phyloP scores from a whole-genome alignment of 2,797 vertebrate genomes.

The Tragopan temminckii region DNA sequence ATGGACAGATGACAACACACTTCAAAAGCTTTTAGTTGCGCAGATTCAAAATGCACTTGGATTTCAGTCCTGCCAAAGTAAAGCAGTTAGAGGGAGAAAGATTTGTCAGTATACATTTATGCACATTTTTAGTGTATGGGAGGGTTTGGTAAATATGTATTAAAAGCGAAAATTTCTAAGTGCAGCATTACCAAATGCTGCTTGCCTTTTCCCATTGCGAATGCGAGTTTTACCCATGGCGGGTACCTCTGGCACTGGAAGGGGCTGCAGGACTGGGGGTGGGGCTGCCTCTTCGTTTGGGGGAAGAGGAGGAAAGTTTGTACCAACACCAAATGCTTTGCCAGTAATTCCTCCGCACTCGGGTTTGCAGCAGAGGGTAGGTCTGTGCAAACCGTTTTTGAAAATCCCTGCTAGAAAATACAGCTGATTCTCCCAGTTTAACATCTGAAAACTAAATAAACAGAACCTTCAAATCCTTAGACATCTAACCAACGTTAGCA shows the following conservation, averaged over 20 bases:
- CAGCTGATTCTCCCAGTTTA: not conserved
- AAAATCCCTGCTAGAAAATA: constrained; percentile 4
- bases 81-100: not conserved
- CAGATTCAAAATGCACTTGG: constrained; percentile 16
- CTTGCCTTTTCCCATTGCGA: not conserved
- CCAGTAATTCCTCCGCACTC: not conserved
- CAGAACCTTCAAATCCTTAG: constrained; percentile 35
- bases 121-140: constrained; percentile 21
- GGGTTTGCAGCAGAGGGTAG: not conserved
- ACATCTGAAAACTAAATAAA: constrained; percentile 38
- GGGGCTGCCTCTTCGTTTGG: not conserved
- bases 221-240: accelerated
- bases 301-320: not conserved
- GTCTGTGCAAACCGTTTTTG: not conserved
- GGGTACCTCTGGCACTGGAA: not conserved
- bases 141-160: constrained; percentile 48
- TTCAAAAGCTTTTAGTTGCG: constrained; percentile 58
- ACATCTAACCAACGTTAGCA: not conserved
- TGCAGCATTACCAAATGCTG: not conserved
- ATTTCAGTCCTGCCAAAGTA: constrained; percentile 40
- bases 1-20: constrained; percentile 37
- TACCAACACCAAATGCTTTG: not conserved
- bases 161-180: constrained; percentile 25
- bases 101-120: constrained; percentile 41
- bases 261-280: not conserved